Base-by-base conservation (phyloP, 92 coral and sea anemone species). In the Porites lobata region DNA sequence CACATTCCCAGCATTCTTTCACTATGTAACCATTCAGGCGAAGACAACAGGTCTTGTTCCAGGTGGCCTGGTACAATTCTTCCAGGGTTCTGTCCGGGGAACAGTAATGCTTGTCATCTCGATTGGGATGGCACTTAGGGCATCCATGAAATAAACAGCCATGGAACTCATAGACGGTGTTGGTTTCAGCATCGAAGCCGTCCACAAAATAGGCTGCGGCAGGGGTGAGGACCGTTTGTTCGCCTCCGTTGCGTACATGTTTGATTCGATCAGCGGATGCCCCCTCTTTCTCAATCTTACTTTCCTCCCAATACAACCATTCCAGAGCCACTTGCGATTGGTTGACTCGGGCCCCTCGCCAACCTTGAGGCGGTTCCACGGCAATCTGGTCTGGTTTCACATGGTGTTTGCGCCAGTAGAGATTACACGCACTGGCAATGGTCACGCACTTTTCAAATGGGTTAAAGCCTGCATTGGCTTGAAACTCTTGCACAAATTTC, bases 371-470 rank as follows among this genome's bases (percentile, higher is more conserved):
- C 1, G 80, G 66, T 54, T 76, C 80, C 1, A 76, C 66, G 32
- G 80, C 67, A 4, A 58, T 57, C 9, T 9, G 20, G 50, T 53
- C 18, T 2, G 43, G 7, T 53, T n/a, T 19, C 1, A 56, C 19
- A 13, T 2, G 21, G 10, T 7, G 19, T 12, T 76, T 76, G 5
- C 66, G 66, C 66, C 51, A 76, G 19, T 20, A 76, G 6, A 64
- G 80, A 54, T 54, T 21, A 4, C 67, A 76, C 1, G 80, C 80
- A 1, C 65, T 24, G 20, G 66, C 80, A 11, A 76, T 76, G n/a
- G 51, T 56, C 1, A 53, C 4, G 50, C 51, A 54, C 50, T 76
- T 76, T 57, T 56, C 66, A 19, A 20, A 14, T 1, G 67, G 64
- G 9, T 53, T 57, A 11, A 58, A 58, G 3, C 24, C 6, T 1